Evolutionary conservation across 2,113 vertebrate genomes (phyloP).

Genomic region (Phyllopteryx taeniolatus): DNA sequence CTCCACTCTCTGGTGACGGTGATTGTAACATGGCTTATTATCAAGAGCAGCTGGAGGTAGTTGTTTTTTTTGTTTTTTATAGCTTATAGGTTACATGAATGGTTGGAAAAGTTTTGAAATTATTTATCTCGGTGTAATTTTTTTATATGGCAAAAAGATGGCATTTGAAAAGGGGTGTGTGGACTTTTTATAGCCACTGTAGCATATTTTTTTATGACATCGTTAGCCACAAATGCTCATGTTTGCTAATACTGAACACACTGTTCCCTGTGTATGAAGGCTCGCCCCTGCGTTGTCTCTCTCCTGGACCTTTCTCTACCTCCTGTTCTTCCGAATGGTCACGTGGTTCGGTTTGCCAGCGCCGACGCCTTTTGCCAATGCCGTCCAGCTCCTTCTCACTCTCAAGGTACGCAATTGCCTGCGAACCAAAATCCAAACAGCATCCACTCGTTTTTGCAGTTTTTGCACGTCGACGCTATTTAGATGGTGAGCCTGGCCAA

Average conservation of each 20-base stretch:
- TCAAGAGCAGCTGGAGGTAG: conserved; percentile 81
- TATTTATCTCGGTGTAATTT: background rate
- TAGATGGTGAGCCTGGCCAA: conserved; percentile 90
- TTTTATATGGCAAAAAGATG: background rate
- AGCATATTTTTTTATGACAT: background rate
- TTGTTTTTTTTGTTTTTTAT: background rate
- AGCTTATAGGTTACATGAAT: too few species aligned
- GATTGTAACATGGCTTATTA: conserved; percentile 83
- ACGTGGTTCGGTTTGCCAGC: conserved; percentile 75
- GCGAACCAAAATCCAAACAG: background rate
- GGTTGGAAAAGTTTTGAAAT: too few species aligned
- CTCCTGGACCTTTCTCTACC: conserved; percentile 86
- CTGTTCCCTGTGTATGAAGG: conserved; percentile 54
- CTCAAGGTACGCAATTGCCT: conserved; percentile 75
- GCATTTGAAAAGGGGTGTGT: too few species aligned
- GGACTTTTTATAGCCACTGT: too few species aligned
- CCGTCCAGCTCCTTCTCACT: conserved; percentile 84
- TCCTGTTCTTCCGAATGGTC: conserved; percentile 83
- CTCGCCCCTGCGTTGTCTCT: conserved; percentile 78
- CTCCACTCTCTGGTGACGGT: conserved; percentile 84
- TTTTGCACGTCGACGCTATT: background rate
- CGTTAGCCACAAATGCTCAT: too few species aligned
- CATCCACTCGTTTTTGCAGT: background rate
- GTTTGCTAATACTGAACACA: too few species aligned
- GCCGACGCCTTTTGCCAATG: conserved; percentile 85